Conservation (phyloP, 1,140 invertebrate genomes). For the Batillaria attramentaria region DNA sequence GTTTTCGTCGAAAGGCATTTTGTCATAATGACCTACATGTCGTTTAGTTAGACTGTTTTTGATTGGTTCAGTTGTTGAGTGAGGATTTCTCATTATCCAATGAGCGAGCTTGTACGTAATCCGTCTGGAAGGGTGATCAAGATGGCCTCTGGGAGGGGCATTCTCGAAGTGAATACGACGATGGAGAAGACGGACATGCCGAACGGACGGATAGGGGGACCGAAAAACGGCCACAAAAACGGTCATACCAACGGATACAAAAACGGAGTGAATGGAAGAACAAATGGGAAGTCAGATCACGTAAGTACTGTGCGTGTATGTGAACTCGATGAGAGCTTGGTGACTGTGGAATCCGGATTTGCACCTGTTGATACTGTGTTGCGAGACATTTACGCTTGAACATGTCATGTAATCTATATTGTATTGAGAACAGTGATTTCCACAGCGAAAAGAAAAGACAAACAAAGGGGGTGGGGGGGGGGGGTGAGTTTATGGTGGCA, state of each 20-base stretch:
- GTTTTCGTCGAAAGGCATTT: background rate
- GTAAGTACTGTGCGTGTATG: constrained; percentile 9
- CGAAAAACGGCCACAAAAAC: constrained; percentile 17
- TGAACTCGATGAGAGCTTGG: no score
- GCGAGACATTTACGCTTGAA: background rate
- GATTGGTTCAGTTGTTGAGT: background rate
- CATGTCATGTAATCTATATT: background rate
- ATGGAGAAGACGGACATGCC: background rate
- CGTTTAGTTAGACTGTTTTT: background rate
- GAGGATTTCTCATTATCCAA: background rate
- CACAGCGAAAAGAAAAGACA: background rate
- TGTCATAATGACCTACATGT: background rate
- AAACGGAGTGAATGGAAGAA: constrained; percentile 32
- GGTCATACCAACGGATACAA: constrained; percentile 32
- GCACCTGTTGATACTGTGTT: background rate
- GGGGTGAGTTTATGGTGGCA: no score
- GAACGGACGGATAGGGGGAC: background rate
- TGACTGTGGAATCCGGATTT: no score
- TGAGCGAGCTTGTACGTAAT: background rate
- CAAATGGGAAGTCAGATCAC: constrained; percentile 35
- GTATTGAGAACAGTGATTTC: background rate
- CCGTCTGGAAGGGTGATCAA: background rate
- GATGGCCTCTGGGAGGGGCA: constrained; percentile 42
- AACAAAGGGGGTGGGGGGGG: no score
- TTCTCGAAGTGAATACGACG: background rate